Base-by-base conservation (phyloP, 2,888 invertebrate genomes). In the Hemicrepidius hirtus region DNA sequence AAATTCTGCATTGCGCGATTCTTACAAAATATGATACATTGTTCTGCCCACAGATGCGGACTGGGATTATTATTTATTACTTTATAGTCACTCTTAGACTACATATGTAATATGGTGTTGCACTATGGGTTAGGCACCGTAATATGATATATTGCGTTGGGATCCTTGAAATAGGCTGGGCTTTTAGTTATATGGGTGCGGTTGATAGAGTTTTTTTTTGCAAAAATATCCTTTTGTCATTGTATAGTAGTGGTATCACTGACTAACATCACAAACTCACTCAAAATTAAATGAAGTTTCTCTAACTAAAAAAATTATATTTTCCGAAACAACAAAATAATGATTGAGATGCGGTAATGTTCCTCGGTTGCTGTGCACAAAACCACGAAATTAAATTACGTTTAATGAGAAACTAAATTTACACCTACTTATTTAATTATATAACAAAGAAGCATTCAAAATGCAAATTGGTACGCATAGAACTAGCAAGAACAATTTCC, bases 1-100 rank as follows among this genome's bases (percentile, higher is more conserved):
- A 59, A 67, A 46, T 67, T 67, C 46, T 49, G 40, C 67, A 67
- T 59, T 59, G 55, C 50, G 50, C 37, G 64, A 32, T 76, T 74
- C 68, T 68, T 72, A 73, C 71, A 74, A 77, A 74, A 74, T 77
- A 76, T 74, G 68, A 74, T 74, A 75, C 76, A 77, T 77, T 77
- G 77, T 77, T 76, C 77, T 74, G 66, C 77, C 77, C 74, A 77
- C 77, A 46, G 60, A 55, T 62, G 24, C 53, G 37, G 64, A 60
- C 21, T 65, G 32, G 20, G 63, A 66, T 65, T 74, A 74, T 77
- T 75, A 76, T 76, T 77, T 77, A 76, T 74, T 71, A 65, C 74
- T 60, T 74, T 72, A 75, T 71, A 74, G 50, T 46, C 59, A 28
- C 55, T 64, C 71, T 69, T 71, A 68, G 53, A 68, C 71, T 71